Evolutionary conservation across 64 coral and sea anemone species (phyloP).

Genomic region (Montipora cactus): DNA sequence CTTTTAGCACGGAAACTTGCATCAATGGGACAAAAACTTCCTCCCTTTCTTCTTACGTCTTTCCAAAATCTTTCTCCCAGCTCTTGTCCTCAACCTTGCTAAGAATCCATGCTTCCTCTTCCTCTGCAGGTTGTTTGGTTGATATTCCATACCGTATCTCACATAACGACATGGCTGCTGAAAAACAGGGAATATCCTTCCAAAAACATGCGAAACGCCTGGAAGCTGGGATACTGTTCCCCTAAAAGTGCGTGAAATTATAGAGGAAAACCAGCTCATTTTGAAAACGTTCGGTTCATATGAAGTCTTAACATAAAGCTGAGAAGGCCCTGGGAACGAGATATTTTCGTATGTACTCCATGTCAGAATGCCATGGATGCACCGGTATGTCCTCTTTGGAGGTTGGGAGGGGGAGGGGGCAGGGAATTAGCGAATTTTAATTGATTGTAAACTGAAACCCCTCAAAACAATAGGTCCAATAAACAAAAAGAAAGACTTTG

Average conservation of each 20-base stretch:
- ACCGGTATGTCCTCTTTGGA: no score
- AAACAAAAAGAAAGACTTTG: no score
- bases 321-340: no score
- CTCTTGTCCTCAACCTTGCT: conserved; percentile 80
- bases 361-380: no score
- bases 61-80: conserved; percentile 87
- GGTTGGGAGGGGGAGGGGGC: no score
- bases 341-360: no score
- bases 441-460: no score
- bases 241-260: background rate
- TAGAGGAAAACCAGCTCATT: conserved; percentile 26
- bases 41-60: conserved; percentile 87
- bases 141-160: conserved; percentile 96
- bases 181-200: conserved; percentile 16
- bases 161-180: conserved; percentile 83
- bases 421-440: no score
- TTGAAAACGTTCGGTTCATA: background rate
- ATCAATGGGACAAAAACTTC: conserved; percentile 96
- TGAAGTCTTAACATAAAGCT: no score
- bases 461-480: no score
- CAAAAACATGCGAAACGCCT: conserved; percentile 3
- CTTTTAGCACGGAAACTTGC: background rate
- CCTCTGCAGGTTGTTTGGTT: conserved; percentile 94
- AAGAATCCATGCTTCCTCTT: conserved; percentile 99
- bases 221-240: background rate